Percentiles rank a stretch among this genome's conserved stretches.
These are phyloP conservation scores for Gallinago paraguaiae DNA, from an alignment of 2,113 vertebrate species.

Conservation along the genomic window DNA sequence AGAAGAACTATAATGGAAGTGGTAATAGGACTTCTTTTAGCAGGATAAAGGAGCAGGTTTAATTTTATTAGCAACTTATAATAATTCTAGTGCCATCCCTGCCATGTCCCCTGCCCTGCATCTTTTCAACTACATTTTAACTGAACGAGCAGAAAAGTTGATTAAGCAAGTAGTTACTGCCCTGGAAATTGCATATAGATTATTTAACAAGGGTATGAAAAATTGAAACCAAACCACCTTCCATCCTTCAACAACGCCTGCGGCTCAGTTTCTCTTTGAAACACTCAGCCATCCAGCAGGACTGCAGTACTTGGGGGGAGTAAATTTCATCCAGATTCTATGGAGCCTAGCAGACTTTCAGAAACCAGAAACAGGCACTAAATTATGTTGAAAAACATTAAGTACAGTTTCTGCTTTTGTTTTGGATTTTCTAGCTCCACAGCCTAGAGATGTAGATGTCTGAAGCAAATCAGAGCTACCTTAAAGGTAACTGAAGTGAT, in stretches of 20 bases:
- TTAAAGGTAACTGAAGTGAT: background rate
- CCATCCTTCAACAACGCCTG: background rate
- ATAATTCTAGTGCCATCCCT: background rate
- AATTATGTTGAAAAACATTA: background rate
- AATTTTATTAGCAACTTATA: background rate
- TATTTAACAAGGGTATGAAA: background rate
- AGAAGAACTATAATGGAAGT: background rate
- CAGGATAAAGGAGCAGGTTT: background rate
- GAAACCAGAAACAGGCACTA: conserved; percentile 43
- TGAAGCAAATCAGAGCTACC: background rate
- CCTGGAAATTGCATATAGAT: background rate
- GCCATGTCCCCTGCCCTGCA: background rate
- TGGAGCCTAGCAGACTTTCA: conserved; percentile 1
- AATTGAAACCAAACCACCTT: background rate
- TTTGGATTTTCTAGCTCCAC: background rate
- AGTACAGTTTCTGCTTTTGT: background rate
- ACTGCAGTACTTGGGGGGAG: background rate
- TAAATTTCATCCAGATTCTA: background rate
- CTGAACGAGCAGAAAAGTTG: background rate
- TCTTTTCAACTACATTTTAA: background rate
- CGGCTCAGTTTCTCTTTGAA: background rate
- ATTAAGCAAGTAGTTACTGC: background rate
- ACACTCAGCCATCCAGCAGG: background rate
- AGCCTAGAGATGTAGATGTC: background rate
- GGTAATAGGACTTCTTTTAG: background rate